Evolutionary conservation across 2,888 invertebrate genomes (phyloP).

Genomic region (Ypsolopha sequella): DNA sequence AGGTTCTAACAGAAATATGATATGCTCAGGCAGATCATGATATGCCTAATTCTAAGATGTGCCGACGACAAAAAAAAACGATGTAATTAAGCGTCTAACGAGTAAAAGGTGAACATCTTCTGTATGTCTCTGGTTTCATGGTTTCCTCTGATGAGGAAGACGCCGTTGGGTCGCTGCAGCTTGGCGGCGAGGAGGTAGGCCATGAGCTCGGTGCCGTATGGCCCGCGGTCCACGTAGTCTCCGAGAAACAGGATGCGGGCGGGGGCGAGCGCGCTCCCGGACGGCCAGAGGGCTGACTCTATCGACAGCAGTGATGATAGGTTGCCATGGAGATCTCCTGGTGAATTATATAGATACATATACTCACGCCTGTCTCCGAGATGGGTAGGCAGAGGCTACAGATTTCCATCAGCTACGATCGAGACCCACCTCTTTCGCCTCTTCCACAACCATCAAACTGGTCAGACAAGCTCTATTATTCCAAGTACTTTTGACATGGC

Average conservation of each 20-base stretch:
- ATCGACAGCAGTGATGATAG: constrained; percentile 75
- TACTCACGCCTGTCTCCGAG: too few species aligned
- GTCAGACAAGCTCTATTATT: too few species aligned
- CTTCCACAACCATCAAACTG: too few species aligned
- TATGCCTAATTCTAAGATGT: too few species aligned
- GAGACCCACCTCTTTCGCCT: too few species aligned
- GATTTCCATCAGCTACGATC: too few species aligned
- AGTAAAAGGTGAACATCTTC: constrained; percentile 78
- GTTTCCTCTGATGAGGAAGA: constrained; percentile 78
- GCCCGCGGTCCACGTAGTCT: constrained; percentile 83
- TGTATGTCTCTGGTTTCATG: constrained; percentile 83
- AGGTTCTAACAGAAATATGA: too few species aligned
- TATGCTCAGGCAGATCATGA: too few species aligned
- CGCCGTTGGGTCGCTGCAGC: constrained; percentile 73
- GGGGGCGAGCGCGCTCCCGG: constrained; percentile 75
- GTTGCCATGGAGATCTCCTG: constrained; percentile 84
- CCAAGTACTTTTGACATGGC: too few species aligned
- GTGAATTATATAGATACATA: too few species aligned
- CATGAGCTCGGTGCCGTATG: constrained; percentile 76
- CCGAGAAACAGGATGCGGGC: constrained; percentile 78
- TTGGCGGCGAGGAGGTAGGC: constrained; percentile 80
- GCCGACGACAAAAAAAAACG: not conserved
- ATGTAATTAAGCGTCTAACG: constrained; percentile 43
- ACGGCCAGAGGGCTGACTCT: constrained; percentile 78
- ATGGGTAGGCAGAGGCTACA: too few species aligned